Base-by-base conservation (phyloP, 2,797 vertebrate species). In the Manis crassicaudata region DNA sequence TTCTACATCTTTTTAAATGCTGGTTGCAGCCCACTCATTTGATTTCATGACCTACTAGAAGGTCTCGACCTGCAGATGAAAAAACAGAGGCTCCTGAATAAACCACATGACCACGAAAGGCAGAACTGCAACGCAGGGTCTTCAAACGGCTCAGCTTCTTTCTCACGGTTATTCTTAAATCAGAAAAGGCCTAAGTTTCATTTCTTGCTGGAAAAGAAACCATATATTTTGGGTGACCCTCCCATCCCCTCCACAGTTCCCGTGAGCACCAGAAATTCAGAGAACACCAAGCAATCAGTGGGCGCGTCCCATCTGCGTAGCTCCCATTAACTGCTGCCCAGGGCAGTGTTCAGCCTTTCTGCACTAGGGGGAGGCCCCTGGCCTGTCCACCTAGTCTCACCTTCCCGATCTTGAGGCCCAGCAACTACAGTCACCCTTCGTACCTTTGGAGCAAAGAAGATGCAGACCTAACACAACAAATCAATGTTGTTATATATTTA, bases 171-270 rank as follows among this genome's bases (percentile, higher is more conserved):
- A 90, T 94, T 95, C 87, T 68, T 96, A 94, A 96, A 81, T 82
- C 62, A 73, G 85, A 95, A 93, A 94, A 68, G 46, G 23, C 60
- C 32, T 23, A 81, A 94, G 97, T 97, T 97, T 97, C 95, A 94
- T 92, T 97, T 97, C 97, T 95, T 87, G 63, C 72, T 89, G 37
- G 54, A 93, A 95, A 97, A 97, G 82, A 96, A 97, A 96, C 88
- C 75, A 68, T 21, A 81, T 79, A 95, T 93, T 87, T 70, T 68
- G 50, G 35, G 58, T 76, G 67, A 37, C 82, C 77, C 75, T 85
- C 68, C 50, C 17, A 5, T n/a, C 25, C 94, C 85, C 25, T 93
- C 73, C n/a, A 81, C 50, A 60, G 58, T 88, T 94, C 94, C 95
- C 10, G 4, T 94, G 95, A 94, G 37, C 67, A 79, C 40, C 6